Evolutionary conservation across 2,113 vertebrate genomes (phyloP).

Genomic region (Seriola aureovittata): DNA sequence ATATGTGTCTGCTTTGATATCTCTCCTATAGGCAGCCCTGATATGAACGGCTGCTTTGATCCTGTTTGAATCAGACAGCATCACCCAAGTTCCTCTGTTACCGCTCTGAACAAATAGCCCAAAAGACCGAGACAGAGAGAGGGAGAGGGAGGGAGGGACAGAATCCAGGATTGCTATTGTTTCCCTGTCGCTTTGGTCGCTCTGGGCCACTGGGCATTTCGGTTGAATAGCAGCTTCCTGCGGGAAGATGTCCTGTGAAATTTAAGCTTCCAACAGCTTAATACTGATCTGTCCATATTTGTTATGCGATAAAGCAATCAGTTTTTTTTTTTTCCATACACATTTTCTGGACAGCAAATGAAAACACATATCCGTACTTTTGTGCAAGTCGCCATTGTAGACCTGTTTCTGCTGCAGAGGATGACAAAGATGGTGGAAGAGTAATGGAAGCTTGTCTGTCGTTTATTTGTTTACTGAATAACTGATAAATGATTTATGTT

Average conservation of each 20-base stretch:
- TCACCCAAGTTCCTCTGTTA: slow-evolving; percentile 54
- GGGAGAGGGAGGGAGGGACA: neutral
- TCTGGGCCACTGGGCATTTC: slow-evolving; percentile 15
- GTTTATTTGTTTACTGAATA: slow-evolving; percentile 8
- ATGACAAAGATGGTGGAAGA: neutral
- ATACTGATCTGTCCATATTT: slow-evolving; percentile 1
- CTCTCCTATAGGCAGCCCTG: slow-evolving; percentile 51
- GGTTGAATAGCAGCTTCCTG: slow-evolving; percentile 3
- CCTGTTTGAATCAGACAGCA: slow-evolving; percentile 62
- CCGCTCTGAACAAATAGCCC: slow-evolving; percentile 66
- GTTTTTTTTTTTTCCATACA: too few species aligned
- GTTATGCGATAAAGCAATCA: neutral
- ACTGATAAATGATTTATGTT: neutral
- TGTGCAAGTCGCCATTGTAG: too few species aligned
- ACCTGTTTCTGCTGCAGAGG: too few species aligned
- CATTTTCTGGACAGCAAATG: neutral
- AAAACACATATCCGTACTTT: neutral
- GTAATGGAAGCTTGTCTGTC: neutral
- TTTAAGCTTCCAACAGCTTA: slow-evolving; percentile 15
- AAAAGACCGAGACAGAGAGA: slow-evolving; percentile 36
- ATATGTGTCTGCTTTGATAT: slow-evolving; percentile 59
- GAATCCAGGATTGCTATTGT: slow-evolving; percentile 24
- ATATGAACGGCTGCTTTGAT: slow-evolving; percentile 73
- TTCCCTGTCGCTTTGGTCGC: slow-evolving; percentile 6
- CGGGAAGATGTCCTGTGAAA: slow-evolving; percentile 11